Base-by-base conservation (phyloP, 1,140 invertebrate species). In the Conus betulinus region DNA sequence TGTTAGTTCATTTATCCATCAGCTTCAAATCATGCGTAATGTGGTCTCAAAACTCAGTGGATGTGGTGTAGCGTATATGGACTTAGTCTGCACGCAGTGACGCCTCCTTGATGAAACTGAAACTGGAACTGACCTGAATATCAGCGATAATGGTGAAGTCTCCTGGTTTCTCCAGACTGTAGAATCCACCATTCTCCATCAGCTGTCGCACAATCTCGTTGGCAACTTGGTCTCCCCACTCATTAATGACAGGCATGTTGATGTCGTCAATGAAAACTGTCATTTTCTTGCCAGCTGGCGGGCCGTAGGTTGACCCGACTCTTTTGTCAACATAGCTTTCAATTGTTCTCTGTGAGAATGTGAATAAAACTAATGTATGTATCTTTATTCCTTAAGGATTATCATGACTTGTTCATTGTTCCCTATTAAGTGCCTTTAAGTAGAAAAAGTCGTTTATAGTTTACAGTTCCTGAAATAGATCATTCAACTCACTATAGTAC, bases 171-270 rank as follows among this genome's bases (percentile, higher is more conserved):
- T 99, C 98, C 87, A 99, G 95, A 92, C 97, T 99, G 93, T 99
- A 99, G 95, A 99, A 99, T 27, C 98, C 98, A 92, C 98, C 97
- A 98, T 98, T 99, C 92, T 99, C 98, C 97, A 99, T 99, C 5
- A 98, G 97, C 94, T 99, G 98, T 8, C 98, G 96, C 0, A 99
- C 98, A 87, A 99, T 98, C 96, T 99, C 98, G 96, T 99, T 99
- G 11, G 98, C 99, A 92, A 96, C 91, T 96, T 98, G 98, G 96
- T 98, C 98, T n/a, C 98, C 98, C 98, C 98, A 98, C 94, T 98
- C 98, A 95, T 99, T 99, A 67, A 99, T 98, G 94, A 98, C 97
- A 0, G 98, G 98, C 92, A 99, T 96, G 96, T 99, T 99, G 78
- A 99, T 97, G 93, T 99, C 98, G 93, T 99, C 98, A 87, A 99